These are phyloP conservation scores for Sebastes ruberrimus DNA, from an alignment of 2,797 vertebrate genomes.

Conservation along the genomic window DNA sequence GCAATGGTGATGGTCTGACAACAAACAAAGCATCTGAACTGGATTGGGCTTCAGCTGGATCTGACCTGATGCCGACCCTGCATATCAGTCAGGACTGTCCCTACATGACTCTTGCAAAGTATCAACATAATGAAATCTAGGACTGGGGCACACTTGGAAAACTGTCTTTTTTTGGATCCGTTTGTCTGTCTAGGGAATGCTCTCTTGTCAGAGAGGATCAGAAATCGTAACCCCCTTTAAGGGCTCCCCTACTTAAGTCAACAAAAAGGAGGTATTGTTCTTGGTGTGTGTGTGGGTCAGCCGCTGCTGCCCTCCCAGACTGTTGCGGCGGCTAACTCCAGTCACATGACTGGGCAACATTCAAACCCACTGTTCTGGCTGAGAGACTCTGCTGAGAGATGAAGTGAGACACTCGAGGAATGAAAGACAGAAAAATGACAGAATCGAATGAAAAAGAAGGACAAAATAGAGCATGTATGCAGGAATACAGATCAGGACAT, in stretches of 20 bases:
- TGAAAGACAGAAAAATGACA: background rate
- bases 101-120: background rate
- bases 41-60: background rate
- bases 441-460: background rate
- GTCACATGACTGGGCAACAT: constrained; percentile 75
- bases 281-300: constrained; percentile 43
- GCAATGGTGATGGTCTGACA: background rate
- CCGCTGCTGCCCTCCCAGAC: constrained; percentile 47
- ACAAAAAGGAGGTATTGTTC: constrained; percentile 73
- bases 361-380: constrained; percentile 51
- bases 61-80: background rate
- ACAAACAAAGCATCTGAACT: constrained; percentile 4
- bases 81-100: background rate
- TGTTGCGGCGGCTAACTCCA: constrained; percentile 56
- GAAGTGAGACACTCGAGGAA: constrained; percentile 17
- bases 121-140: constrained; percentile 8
- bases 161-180: background rate
- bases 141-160: background rate
- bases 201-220: constrained; percentile 48
- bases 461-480: background rate
- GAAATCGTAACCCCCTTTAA: constrained; percentile 44
- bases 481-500: background rate
- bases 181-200: constrained; percentile 30
- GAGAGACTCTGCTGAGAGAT: constrained; percentile 44
- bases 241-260: constrained; percentile 46